Evolutionary conservation across 2,797 vertebrate species (phyloP).

Genomic region (Centroberyx gerrardi): DNA sequence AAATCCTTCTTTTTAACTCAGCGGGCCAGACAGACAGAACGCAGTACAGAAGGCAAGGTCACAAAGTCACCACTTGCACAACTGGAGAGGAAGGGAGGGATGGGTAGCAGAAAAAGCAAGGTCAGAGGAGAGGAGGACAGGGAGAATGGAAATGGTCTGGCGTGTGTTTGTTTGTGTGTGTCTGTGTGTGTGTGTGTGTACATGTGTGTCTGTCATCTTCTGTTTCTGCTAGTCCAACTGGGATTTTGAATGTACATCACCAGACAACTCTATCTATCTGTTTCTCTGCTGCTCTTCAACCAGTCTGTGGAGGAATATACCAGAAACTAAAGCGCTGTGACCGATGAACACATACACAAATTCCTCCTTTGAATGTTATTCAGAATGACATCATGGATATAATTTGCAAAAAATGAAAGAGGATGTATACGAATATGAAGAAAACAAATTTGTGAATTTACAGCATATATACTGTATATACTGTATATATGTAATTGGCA

Average conservation of each 20-base stretch:
- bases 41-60: neutral
- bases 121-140: slow-evolving; percentile 29
- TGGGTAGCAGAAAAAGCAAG: slow-evolving; percentile 8
- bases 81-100: neutral
- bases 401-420: no score
- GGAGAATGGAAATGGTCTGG: slow-evolving; percentile 22
- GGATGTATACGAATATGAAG: no score
- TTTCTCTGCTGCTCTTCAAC: neutral
- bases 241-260: no score
- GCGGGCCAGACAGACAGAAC: neutral
- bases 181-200: no score
- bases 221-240: neutral
- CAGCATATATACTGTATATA: no score
- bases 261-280: neutral
- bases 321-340: no score
- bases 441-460: no score
- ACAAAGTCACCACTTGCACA: slow-evolving; percentile 1
- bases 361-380: no score
- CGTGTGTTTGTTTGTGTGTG: neutral
- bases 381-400: no score
- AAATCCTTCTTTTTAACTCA: neutral
- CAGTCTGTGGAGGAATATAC: neutral
- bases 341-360: no score
- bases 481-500: no score
- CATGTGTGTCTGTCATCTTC: no score